Conservation (phyloP, 2,113 vertebrate species). For the Osmerus eperlanus region DNA sequence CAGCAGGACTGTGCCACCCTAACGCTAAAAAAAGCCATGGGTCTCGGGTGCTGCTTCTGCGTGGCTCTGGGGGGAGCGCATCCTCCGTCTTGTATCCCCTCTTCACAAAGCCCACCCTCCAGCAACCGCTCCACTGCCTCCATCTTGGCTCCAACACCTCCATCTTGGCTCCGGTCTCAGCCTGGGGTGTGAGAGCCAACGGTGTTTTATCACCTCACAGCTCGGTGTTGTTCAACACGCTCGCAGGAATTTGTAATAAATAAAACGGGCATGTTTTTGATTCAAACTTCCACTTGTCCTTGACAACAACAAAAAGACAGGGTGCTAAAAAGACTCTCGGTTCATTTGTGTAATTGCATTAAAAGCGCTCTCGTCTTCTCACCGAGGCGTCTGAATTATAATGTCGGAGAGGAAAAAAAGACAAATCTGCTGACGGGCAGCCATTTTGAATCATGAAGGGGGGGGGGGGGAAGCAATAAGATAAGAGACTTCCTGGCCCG, state of each 20-base stretch:
- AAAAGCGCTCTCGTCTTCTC: constrained; percentile 47
- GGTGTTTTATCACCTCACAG: constrained; percentile 37
- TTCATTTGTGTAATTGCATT: constrained; percentile 63
- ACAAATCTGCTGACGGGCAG: constrained; percentile 37
- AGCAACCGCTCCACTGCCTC: no score
- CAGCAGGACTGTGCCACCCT: no score
- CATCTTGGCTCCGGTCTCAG: no score
- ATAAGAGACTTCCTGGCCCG: constrained; percentile 62
- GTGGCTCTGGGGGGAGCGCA: no score
- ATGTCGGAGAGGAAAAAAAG: neutral
- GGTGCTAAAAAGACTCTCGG: constrained; percentile 18
- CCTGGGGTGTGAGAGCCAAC: constrained; percentile 15
- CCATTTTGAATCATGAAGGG: constrained; percentile 20
- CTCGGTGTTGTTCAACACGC: neutral
- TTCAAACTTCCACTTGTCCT: constrained; percentile 30
- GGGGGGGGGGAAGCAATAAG: constrained; percentile 42
- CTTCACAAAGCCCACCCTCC: no score
- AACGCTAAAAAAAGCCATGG: no score
- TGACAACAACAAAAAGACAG: constrained; percentile 34
- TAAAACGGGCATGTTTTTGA: constrained; percentile 11
- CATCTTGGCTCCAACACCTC: no score
- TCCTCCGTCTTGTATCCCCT: no score
- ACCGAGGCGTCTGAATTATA: constrained; percentile 32
- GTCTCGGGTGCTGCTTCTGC: no score
- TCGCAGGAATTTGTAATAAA: neutral